Conservation (phyloP, 2,113 vertebrate species). For the Lagenorhynchus albirostris region DNA sequence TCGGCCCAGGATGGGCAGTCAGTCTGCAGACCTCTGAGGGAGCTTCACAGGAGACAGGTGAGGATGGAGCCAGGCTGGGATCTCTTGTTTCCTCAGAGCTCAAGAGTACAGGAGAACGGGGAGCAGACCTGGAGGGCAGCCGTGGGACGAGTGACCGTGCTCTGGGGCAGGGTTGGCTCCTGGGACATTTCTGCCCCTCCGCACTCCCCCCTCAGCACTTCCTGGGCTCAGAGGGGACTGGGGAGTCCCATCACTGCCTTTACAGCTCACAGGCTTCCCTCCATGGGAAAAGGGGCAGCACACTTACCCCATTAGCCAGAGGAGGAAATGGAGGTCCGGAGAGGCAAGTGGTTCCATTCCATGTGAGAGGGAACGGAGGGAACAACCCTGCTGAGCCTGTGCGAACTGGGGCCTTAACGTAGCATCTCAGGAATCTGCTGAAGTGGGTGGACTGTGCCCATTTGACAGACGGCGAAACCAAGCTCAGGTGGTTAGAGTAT, state of each 20-base stretch:
- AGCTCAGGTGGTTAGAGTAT: not conserved
- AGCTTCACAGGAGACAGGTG: not conserved
- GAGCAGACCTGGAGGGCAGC: not conserved
- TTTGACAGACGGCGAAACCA: not conserved
- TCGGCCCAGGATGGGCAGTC: not conserved
- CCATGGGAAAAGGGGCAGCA: not conserved
- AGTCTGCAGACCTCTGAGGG: not conserved
- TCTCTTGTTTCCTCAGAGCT: too few relatives aligned
- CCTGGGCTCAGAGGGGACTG: not conserved
- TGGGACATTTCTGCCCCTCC: too few relatives aligned
- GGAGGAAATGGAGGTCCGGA: not conserved
- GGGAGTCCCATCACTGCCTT: not conserved
- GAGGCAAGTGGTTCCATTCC: not conserved
- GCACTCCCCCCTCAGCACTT: not conserved
- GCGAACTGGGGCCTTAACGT: fast-evolving
- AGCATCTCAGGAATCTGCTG: not conserved
- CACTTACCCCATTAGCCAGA: not conserved
- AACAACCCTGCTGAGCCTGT: fast-evolving
- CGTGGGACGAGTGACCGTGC: fast-evolving
- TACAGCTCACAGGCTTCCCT: not conserved
- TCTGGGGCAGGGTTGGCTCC: too few relatives aligned
- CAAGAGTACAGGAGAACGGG: not conserved
- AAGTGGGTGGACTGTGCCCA: fast-evolving
- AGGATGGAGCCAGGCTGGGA: not conserved
- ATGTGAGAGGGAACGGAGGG: fast-evolving